Conservation (phyloP, 2,797 vertebrate genomes). For the Parotocinclus haroldoi region DNA sequence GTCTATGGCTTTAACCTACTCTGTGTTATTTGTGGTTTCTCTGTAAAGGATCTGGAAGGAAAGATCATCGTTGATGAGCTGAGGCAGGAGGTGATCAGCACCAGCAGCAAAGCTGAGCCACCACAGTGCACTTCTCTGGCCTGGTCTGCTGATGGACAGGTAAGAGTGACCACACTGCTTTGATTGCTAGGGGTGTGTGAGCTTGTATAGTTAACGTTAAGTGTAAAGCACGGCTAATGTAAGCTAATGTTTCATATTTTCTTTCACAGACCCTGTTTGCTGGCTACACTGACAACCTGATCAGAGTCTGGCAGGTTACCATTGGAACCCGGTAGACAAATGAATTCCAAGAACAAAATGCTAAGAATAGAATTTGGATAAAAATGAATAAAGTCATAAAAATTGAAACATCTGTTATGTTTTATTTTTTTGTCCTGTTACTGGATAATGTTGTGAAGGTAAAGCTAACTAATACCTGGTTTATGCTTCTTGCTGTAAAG, state of each 20-base stretch:
- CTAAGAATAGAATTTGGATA: constrained; percentile 35
- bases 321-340: constrained; percentile 85
- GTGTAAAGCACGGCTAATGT: constrained; percentile 18
- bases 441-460: neutral
- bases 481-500: too few relatives aligned
- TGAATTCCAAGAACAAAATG: constrained; percentile 41
- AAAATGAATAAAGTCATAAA: constrained; percentile 40
- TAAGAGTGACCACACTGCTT: constrained; percentile 52
- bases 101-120: constrained; percentile 91
- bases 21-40: neutral
- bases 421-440: constrained; percentile 13
- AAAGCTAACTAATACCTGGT: neutral
- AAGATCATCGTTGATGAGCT: constrained; percentile 95
- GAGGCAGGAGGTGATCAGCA: constrained; percentile 95
- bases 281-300: constrained; percentile 95
- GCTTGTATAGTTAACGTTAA: neutral
- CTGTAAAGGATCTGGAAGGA: constrained; percentile 85
- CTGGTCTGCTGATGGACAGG: constrained; percentile 95
- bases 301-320: constrained; percentile 96
- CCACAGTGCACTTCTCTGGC: constrained; percentile 90
- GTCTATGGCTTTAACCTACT: neutral
- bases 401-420: constrained; percentile 22
- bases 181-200: too few relatives aligned
- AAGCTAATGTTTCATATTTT: constrained; percentile 46
- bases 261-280: constrained; percentile 87